Conservation (phyloP, 2,888 invertebrate species). For the Keiferia lycopersicella region DNA sequence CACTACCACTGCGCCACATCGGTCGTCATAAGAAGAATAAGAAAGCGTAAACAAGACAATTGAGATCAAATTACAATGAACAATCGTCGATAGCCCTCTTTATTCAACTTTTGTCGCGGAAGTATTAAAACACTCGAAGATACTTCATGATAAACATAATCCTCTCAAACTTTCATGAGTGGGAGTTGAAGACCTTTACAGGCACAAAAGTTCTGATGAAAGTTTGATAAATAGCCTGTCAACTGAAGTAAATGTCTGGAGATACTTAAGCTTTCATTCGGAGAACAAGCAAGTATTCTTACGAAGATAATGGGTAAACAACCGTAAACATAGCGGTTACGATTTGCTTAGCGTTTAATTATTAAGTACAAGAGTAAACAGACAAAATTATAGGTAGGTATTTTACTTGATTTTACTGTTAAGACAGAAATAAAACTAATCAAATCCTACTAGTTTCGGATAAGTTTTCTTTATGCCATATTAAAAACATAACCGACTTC, state of each 20-base stretch:
- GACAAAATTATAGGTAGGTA: neutral
- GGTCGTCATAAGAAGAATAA: too few relatives aligned
- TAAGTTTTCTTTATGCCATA: too few relatives aligned
- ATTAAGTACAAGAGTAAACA: neutral
- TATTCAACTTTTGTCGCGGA: neutral
- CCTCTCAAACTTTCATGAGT: neutral
- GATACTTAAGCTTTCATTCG: neutral
- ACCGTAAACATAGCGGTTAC: neutral
- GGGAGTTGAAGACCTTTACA: neutral
- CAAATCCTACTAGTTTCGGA: too few relatives aligned
- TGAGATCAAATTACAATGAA: neutral
- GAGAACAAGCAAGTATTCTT: neutral
- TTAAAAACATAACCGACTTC: too few relatives aligned
- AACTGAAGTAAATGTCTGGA: neutral
- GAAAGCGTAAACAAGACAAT: constrained; percentile 9
- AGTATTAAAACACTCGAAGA: neutral
- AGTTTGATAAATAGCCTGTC: constrained; percentile 6
- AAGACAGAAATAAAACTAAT: too few relatives aligned
- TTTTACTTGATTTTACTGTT: too few relatives aligned
- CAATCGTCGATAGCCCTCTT: neutral
- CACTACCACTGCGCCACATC: too few relatives aligned
- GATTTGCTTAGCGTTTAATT: neutral
- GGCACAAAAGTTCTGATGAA: neutral
- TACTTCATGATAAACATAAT: neutral
- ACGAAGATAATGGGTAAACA: neutral